Evolutionary conservation across 2,888 invertebrate species (phyloP).

Genomic region (Terebella lapidaria): DNA sequence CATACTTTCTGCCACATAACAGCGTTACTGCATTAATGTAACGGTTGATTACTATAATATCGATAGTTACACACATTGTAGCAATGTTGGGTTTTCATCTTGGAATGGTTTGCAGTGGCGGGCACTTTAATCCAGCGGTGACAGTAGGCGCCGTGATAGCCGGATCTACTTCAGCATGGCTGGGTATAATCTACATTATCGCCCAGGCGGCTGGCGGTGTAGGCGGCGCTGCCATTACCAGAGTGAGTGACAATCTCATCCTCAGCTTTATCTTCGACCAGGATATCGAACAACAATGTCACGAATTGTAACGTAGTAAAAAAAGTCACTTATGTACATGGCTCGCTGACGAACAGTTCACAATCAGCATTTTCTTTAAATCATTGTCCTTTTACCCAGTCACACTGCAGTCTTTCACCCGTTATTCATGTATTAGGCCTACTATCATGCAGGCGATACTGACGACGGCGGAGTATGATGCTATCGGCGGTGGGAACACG

Average conservation of each 20-base stretch:
- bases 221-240: constrained; percentile 35
- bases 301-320: too few relatives aligned
- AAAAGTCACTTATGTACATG: too few relatives aligned
- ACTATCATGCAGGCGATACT: neutral
- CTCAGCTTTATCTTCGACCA: too few relatives aligned
- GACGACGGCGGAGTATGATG: neutral
- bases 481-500: neutral
- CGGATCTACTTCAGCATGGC: constrained; percentile 34
- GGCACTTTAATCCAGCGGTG: constrained; percentile 55
- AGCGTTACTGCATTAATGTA: too few relatives aligned
- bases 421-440: too few relatives aligned
- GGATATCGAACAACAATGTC: too few relatives aligned
- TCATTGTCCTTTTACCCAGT: neutral
- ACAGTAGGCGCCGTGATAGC: constrained; percentile 43
- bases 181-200: constrained; percentile 41
- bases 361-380: neutral
- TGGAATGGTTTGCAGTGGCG: constrained; percentile 53
- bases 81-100: too few relatives aligned
- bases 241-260: too few relatives aligned
- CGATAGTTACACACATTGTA: too few relatives aligned
- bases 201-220: constrained; percentile 51
- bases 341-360: neutral
- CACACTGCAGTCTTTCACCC: too few relatives aligned
- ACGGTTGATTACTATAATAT: too few relatives aligned
- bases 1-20: too few relatives aligned